These are phyloP conservation scores for Odocoileus virginianus DNA, from an alignment of 2,113 vertebrate genomes.

Conservation along the genomic window DNA sequence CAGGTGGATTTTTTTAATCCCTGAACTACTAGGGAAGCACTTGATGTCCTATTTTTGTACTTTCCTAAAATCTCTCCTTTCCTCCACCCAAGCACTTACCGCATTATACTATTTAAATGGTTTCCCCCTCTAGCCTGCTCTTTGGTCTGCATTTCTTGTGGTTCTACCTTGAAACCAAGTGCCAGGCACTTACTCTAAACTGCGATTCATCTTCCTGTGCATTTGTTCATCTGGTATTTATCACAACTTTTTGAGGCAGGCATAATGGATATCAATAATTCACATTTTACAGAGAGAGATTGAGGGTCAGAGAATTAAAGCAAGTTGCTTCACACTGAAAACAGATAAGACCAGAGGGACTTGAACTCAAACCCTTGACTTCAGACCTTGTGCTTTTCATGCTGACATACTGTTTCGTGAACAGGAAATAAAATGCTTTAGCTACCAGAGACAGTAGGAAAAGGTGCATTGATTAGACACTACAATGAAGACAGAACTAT, in stretches of 20 bases:
- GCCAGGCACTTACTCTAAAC: neutral
- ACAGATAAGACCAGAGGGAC: neutral
- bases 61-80: neutral
- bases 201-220: neutral
- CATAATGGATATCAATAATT: too few relatives aligned
- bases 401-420: rapidly evolving
- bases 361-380: too few relatives aligned
- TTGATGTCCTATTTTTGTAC: neutral
- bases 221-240: neutral
- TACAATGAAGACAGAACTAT: neutral
- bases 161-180: neutral
- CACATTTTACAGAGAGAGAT: neutral
- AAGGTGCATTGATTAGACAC: too few relatives aligned
- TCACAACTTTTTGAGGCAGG: neutral
- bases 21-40: neutral
- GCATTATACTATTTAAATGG: rapidly evolving
- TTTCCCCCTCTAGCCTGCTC: too few relatives aligned
- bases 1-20: neutral
- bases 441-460: neutral
- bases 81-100: too few relatives aligned
- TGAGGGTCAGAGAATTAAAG: neutral
- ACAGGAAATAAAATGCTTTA: neutral
- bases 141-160: neutral
- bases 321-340: too few relatives aligned
- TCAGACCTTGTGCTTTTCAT: neutral